A percentile compares a stretch with the other conserved stretches of the same genome.
Conservation (phyloP, 2,113 vertebrate species). For the Cheilinus undulatus region DNA sequence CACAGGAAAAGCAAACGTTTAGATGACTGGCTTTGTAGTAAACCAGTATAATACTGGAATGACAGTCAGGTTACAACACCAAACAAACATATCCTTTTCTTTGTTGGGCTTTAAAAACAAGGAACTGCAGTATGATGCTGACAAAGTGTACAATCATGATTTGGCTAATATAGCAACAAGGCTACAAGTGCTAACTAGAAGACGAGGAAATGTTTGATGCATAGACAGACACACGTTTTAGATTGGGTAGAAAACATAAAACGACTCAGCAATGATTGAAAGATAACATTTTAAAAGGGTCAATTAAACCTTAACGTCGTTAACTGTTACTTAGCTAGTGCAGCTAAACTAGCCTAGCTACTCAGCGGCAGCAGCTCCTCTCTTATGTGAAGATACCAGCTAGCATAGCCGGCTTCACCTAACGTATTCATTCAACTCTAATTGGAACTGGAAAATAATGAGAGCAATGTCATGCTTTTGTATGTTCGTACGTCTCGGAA, state of each 20-base stretch:
- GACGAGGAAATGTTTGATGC: background rate
- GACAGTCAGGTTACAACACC: background rate
- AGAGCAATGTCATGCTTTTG: fast-evolving
- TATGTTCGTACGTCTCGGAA: background rate
- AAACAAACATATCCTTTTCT: fast-evolving
- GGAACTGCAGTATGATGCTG: background rate
- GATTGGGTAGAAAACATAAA: background rate
- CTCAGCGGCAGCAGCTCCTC: background rate
- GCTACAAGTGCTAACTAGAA: background rate
- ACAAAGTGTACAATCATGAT: constrained; percentile 19
- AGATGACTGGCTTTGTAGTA: background rate
- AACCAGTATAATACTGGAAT: too few species aligned
- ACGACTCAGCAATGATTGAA: fast-evolving
- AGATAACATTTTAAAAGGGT: background rate
- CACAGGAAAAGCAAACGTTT: background rate
- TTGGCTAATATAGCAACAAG: constrained; percentile 34
- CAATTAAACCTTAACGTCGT: background rate
- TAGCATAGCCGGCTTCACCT: constrained; percentile 5
- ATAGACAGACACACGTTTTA: fast-evolving
- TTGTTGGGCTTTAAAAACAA: background rate
- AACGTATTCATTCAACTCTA: background rate
- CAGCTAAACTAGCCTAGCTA: background rate
- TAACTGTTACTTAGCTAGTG: background rate
- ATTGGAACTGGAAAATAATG: background rate
- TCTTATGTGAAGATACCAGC: background rate